phyloP scores from a whole-genome alignment of 2,113 vertebrate species.

The Otus sunia region DNA sequence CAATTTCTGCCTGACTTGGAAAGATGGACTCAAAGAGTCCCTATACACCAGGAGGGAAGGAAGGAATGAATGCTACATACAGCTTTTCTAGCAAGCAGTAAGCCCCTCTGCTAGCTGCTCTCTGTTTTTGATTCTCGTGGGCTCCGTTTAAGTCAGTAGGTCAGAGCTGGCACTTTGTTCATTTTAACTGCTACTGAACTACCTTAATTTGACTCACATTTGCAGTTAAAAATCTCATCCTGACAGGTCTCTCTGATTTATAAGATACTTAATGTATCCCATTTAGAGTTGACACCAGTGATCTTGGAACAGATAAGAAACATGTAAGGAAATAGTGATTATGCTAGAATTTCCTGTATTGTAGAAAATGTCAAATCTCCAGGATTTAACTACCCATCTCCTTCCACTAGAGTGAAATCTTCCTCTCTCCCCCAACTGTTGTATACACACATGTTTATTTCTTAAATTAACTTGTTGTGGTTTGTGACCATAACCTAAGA shows the following conservation, averaged over 20 bases:
- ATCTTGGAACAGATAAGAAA: neutral
- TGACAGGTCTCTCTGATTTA: neutral
- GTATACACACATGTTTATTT: neutral
- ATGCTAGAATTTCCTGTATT: neutral
- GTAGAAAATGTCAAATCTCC: neutral
- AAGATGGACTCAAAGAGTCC: neutral
- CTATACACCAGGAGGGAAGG: neutral
- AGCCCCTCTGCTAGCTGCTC: neutral
- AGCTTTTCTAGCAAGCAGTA: neutral
- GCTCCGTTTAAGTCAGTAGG: neutral
- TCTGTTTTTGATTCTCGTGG: accelerated
- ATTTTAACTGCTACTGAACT: neutral
- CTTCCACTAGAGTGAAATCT: neutral
- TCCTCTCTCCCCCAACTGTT: neutral
- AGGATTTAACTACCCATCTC: neutral
- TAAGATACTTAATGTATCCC: neutral
- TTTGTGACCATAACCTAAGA: neutral
- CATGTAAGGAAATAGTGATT: neutral
- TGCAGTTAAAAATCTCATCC: neutral
- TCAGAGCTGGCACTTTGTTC: neutral
- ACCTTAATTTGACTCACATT: neutral
- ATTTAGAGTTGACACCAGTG: neutral
- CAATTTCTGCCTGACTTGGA: neutral
- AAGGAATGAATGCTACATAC: neutral
- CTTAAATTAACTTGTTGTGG: neutral